A percentile compares a stretch with the other conserved stretches of the same genome.
These are phyloP conservation scores for Pemphredon lugubris DNA, from an alignment of 2,888 invertebrate species.

Conservation along the genomic window DNA sequence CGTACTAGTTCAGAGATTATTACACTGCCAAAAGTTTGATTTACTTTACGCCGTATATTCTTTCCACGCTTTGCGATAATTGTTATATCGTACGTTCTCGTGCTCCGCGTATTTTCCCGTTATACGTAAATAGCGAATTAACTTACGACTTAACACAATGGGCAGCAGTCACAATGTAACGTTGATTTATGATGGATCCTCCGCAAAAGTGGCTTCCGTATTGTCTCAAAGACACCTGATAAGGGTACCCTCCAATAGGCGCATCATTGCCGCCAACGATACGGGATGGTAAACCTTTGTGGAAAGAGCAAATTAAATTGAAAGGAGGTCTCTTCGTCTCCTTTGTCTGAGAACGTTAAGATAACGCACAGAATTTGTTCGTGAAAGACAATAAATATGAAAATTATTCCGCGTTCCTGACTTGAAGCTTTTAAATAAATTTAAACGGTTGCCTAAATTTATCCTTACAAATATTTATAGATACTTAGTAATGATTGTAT, in stretches of 20 bases:
- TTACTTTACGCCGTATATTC: too few relatives aligned
- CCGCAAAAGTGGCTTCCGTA: constrained; percentile 33
- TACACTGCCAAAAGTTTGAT: too few relatives aligned
- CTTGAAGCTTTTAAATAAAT: neutral
- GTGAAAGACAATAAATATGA: too few relatives aligned
- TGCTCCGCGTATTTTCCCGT: too few relatives aligned
- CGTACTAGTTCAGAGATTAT: too few relatives aligned
- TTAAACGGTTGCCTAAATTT: neutral
- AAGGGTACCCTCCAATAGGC: constrained; percentile 11
- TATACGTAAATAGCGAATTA: too few relatives aligned
- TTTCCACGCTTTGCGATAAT: too few relatives aligned
- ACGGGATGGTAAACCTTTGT: neutral
- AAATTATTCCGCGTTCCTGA: too few relatives aligned
- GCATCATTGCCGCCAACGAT: constrained; percentile 20
- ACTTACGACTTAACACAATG: constrained; percentile 47
- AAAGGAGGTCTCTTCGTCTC: neutral
- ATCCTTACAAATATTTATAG: neutral
- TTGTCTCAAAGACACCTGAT: constrained; percentile 18
- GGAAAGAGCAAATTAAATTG: neutral
- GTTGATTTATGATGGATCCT: constrained; percentile 43
- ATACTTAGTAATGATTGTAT: neutral
- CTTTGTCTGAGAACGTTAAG: neutral
- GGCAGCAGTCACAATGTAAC: constrained; percentile 44
- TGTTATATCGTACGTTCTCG: too few relatives aligned
- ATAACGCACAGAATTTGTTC: neutral